Conservation (phyloP, 2,888 invertebrate genomes). For the Polydrusus pterygomalis region DNA sequence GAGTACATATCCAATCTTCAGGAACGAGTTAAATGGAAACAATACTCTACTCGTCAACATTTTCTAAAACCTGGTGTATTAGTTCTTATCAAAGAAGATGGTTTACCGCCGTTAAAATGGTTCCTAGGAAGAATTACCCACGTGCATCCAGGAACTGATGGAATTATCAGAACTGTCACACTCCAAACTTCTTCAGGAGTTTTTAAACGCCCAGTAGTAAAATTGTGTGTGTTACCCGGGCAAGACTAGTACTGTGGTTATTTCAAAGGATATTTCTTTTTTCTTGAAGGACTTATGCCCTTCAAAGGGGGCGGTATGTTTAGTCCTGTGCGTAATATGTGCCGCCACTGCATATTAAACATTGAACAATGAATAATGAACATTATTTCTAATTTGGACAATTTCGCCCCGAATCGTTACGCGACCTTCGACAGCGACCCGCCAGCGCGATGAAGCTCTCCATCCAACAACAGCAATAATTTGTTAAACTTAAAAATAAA, state of each 20-base stretch:
- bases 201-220: slow-evolving; percentile 15
- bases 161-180: slow-evolving; percentile 15
- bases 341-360: neutral
- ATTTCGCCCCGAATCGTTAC: too few species aligned
- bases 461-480: too few species aligned
- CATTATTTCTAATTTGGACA: too few species aligned
- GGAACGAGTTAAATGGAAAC: slow-evolving; percentile 26
- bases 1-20: slow-evolving; percentile 37
- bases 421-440: too few species aligned
- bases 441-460: too few species aligned
- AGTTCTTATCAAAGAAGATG: slow-evolving; percentile 25
- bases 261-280: neutral
- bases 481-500: too few species aligned
- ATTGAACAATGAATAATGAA: too few species aligned
- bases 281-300: neutral
- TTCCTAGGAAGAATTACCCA: slow-evolving; percentile 12
- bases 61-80: slow-evolving; percentile 26
- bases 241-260: neutral
- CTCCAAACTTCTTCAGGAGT: neutral
- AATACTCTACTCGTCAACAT: neutral
- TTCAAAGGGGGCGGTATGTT: neutral
- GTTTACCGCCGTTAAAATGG: slow-evolving; percentile 24
- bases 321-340: neutral
- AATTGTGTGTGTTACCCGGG: slow-evolving; percentile 16
- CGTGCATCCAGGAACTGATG: slow-evolving; percentile 3